These are phyloP conservation scores for Papilio polyxenes DNA, from an alignment of 1,140 invertebrate genomes.

Conservation along the genomic window DNA sequence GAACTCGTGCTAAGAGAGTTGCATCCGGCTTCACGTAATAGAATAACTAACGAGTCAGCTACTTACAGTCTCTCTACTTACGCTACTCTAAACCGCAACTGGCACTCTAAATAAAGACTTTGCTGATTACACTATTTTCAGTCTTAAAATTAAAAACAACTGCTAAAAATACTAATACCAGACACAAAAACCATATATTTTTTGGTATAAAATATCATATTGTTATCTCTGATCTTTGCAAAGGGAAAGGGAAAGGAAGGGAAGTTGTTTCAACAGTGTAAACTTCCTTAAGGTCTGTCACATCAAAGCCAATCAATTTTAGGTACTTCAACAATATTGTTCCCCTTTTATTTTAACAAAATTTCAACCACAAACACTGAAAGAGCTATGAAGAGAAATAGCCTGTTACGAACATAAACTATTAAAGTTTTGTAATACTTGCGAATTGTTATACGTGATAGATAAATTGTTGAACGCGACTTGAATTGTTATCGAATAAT, in stretches of 20 bases:
- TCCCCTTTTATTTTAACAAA: not conserved
- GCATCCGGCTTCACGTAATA: conserved; percentile 12
- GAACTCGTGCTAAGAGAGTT: not conserved
- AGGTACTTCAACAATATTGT: not conserved
- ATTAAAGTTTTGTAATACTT: conserved; percentile 16
- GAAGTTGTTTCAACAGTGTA: too few species aligned
- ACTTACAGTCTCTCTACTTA: not conserved
- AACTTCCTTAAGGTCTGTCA: too few species aligned
- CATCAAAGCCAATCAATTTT: too few species aligned
- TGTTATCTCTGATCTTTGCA: too few species aligned
- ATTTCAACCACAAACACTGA: not conserved
- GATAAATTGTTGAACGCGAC: conserved; percentile 17
- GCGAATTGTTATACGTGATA: not conserved
- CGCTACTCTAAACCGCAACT: not conserved
- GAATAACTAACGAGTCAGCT: conserved; percentile 2
- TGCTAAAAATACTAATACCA: not conserved
- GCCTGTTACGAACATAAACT: not conserved
- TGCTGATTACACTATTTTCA: not conserved
- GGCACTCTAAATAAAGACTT: not conserved
- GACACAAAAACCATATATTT: not conserved
- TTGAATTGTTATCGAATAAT: not conserved
- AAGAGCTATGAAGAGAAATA: not conserved
- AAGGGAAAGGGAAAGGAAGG: too few species aligned
- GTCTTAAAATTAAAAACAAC: not conserved
- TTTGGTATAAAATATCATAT: not conserved